Conservation (phyloP, 2,888 invertebrate genomes). For the Sinelater perroti region DNA sequence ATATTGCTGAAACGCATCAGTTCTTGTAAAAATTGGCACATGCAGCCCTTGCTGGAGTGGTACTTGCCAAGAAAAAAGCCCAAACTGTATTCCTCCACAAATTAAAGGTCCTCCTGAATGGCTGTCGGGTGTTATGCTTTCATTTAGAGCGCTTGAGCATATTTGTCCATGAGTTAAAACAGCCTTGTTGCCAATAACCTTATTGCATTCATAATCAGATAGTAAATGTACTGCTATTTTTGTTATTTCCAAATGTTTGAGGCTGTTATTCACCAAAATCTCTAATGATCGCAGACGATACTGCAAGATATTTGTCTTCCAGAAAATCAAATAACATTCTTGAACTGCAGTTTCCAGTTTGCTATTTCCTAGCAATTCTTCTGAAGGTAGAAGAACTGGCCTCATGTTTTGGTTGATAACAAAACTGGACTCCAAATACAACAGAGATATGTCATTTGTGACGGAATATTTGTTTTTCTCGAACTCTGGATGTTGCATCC, state of each 20-base stretch:
- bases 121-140: background rate
- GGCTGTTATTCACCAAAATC: background rate
- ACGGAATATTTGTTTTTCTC: background rate
- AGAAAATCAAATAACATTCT: slow-evolving; percentile 21
- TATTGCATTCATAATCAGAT: background rate
- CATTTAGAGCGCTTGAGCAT: slow-evolving; percentile 10
- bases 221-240: background rate
- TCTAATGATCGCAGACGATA: background rate
- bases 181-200: background rate
- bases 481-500: slow-evolving; percentile 27
- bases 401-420: slow-evolving; percentile 1
- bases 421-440: slow-evolving; percentile 20
- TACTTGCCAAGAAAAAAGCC: slow-evolving; percentile 25
- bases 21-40: slow-evolving; percentile 34
- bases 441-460: slow-evolving; percentile 28
- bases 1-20: slow-evolving; percentile 26
- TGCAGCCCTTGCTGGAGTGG: background rate
- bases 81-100: slow-evolving; percentile 26
- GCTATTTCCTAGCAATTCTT: background rate
- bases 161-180: slow-evolving; percentile 24
- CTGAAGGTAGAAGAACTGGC: slow-evolving; percentile 14
- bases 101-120: slow-evolving; percentile 27
- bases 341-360: background rate
- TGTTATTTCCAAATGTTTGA: background rate
- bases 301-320: background rate